Evolutionary conservation across 1,140 invertebrate species (phyloP), one percentile per base, ranked within the genome.

Genomic region (Brachionus koreanus): DNA sequence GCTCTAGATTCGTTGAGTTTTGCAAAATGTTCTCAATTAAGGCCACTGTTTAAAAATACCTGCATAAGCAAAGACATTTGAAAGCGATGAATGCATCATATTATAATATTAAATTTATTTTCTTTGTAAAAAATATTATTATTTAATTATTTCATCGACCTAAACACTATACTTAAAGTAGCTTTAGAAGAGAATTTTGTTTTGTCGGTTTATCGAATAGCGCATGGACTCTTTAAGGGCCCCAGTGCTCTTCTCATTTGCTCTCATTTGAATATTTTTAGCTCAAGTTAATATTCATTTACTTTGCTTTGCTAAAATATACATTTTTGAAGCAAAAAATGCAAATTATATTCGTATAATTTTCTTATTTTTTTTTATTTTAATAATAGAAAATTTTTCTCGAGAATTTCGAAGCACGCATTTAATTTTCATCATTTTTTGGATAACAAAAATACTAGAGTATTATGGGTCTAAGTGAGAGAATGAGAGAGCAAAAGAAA

Each of bases 211-310:
- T 69, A 6, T 57, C 43, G 49, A n/a, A n/a, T 57, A 69, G 65
- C 16, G 63, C 25, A n/a, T n/a, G 35, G 37, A 69, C 65, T 69
- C 63, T n/a, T 65, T 33, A 25, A 19, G 16, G 65, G 16, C 65
- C 16, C 16, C 33, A 10, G 65, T 69, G 33, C 35, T 69, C 33
- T 69, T 69, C 65, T 69, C 65, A 16, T 39, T 10, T 19, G 39
- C 35, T 69, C 65, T 35, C 35, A 69, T 39, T 65, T 37, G 25
- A 33, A 37, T 37, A 69, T 37, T 69, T 69, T 69, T 69, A 69
- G 65, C 65, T 69, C 65, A 69, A 69, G 65, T 69, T 69, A 69
- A 69, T 69, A 69, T 69, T 69, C 65, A 39, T 69, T 69, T 69
- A 69, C 33, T 39, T 69, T n/a, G n/a, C n/a, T n/a, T n/a, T 39